Base-by-base conservation (phyloP, 2,797 vertebrate genomes). In the Tokudaia muenninki region DNA sequence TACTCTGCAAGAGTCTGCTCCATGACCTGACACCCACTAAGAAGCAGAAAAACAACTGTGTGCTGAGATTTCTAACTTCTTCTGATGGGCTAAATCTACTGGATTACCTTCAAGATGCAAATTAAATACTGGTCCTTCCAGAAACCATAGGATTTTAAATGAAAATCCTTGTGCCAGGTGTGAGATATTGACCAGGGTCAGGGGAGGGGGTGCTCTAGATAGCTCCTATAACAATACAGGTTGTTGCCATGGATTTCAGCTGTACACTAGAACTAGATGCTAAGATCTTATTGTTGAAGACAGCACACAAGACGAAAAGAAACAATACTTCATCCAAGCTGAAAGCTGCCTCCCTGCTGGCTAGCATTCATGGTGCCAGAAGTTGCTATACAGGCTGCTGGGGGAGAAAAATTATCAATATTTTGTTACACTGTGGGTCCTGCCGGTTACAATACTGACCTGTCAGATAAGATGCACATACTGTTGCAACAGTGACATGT, bases 91-190 rank as follows among this genome's bases (percentile, higher is more conserved):
- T 74, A 50, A 12, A n/a, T 61, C 44, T 57, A 55, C 4, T 59
- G 16, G n/a, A 88, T 93, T 59, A 44, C 41, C 63, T 95, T 81
- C 29, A 59, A 59, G 70, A 90, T 80, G 74, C 63, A 97, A 92
- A 63, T 92, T 81, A 75, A 81, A 31, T 34, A 34, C 10, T 50
- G 29, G 6, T 86, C 61, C 61, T 50, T 86, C 44, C 44, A 86
- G 82, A 50, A 50, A 31, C 10, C 41, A 86, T 22, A 22, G 29
- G 11, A 14, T 65, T 34, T 65, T 47, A 86, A 47, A 50, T 47
- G 41, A 47, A 22, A 65, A 86, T 44, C 3, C 3, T 6, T 22
- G 17, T 65, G 29, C 4, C 16, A 63, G 61, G 59, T 65, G 29
- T 50, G 19, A 47, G 11, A 13, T 47, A 50, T 34, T 86, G 44